Evolutionary conservation across 2,888 invertebrate genomes (phyloP), one percentile per base, ranked within the genome.

Genomic region (Tanaodytes sp.): DNA sequence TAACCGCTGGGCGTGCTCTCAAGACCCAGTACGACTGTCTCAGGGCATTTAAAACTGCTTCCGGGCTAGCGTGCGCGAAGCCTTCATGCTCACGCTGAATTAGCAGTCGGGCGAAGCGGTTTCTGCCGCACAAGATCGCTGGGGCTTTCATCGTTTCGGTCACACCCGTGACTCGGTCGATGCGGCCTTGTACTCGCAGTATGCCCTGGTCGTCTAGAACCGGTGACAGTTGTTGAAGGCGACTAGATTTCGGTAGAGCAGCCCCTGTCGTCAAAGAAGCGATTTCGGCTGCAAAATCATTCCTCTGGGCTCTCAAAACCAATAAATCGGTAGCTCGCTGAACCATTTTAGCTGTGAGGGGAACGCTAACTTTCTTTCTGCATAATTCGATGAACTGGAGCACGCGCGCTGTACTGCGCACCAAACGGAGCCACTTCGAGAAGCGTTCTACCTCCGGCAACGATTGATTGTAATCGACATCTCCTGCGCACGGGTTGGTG

Each of bases 391-490:
- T 65, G 36, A 62, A 43, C 3, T 55, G 19, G 2, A 66, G 2
- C 5, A 67, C 46, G 20, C 61, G 11, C 0, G 61, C 61, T 0
- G 67, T 39, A 14, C 36, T 19, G 1, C 61, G 46, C 6, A 61
- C 43, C 9, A 61, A 20, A 0, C 61, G 37, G 4, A 51, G 1
- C 67, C 62, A 67, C 0, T 33, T 37, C 2, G 61, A 67, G 20
- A 67, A 67, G 0, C 51, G 55, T 1, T 1, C n/a, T 2, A n/a
- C 43, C 6, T 55, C 23, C 0, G 55, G 55, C 6, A 42, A 33
- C n/a, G n/a, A n/a, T n/a, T n/a, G n/a, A n/a, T n/a, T n/a, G n/a
- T n/a, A n/a, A n/a, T n/a, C n/a, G n/a, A n/a, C n/a, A n/a, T n/a
- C n/a, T n/a, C n/a, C n/a, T n/a, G n/a, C n/a, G n/a, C n/a, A n/a